These are phyloP conservation scores for Drosophila demipolita DNA, from an alignment of 2,888 invertebrate species.

Conservation along the genomic window DNA sequence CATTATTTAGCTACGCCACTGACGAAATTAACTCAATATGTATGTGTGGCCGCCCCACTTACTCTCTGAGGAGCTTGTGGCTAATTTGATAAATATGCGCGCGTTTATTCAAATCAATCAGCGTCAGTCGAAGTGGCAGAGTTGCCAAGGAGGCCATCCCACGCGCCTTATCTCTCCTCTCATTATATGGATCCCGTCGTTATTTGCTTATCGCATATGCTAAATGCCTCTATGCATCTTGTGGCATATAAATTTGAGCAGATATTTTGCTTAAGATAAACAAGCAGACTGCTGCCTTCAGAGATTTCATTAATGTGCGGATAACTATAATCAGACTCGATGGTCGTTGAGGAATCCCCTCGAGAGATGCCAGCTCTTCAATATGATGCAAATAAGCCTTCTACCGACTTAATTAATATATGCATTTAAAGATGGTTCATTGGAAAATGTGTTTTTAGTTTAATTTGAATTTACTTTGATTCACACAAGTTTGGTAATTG, in stretches of 20 bases:
- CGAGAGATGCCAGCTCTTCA: slow-evolving; percentile 19
- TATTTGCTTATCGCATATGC: slow-evolving; percentile 48
- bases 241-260: slow-evolving; percentile 63
- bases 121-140: slow-evolving; percentile 59
- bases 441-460: neutral
- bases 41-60: slow-evolving; percentile 24
- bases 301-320: slow-evolving; percentile 78
- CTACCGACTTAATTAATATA: neutral
- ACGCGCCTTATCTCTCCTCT: slow-evolving; percentile 7
- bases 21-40: slow-evolving; percentile 17
- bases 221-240: slow-evolving; percentile 50
- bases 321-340: slow-evolving; percentile 68
- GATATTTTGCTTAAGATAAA: slow-evolving; percentile 43
- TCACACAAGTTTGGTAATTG: neutral
- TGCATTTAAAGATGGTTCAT: neutral
- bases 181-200: neutral
- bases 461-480: neutral
- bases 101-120: slow-evolving; percentile 82
- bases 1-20: slow-evolving; percentile 22
- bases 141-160: slow-evolving; percentile 5
- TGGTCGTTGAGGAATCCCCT: slow-evolving; percentile 25
- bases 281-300: slow-evolving; percentile 32
- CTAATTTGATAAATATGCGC: slow-evolving; percentile 81
- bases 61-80: slow-evolving; percentile 57
- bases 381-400: slow-evolving; percentile 11